Evolutionary conservation across 2,888 invertebrate genomes (phyloP).

Genomic region (Xanthorhoe designata): DNA sequence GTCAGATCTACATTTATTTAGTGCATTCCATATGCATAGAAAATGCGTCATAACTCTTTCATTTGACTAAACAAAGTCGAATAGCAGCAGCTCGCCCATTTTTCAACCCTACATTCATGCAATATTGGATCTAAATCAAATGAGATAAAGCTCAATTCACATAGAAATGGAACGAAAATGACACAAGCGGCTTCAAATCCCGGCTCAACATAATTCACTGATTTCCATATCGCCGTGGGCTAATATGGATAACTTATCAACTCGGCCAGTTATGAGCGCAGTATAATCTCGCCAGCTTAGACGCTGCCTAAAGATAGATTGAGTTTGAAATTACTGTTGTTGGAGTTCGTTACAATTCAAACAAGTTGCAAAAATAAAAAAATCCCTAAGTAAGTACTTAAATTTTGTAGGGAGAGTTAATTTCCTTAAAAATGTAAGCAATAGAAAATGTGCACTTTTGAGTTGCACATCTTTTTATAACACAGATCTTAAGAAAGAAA

Average conservation of each 20-base stretch:
- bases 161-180: conserved; percentile 8
- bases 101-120: background rate
- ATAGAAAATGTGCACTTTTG: too few relatives aligned
- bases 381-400: too few relatives aligned
- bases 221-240: conserved; percentile 52
- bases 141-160: conserved; percentile 12
- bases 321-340: conserved; percentile 32
- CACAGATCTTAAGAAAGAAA: too few relatives aligned
- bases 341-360: conserved; percentile 20
- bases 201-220: conserved; percentile 63
- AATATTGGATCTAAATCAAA: conserved; percentile 1
- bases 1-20: background rate
- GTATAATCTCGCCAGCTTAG: conserved; percentile 31
- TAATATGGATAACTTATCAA: conserved; percentile 54
- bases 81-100: background rate
- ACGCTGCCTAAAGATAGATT: conserved; percentile 27
- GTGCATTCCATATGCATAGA: background rate
- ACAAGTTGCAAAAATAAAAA: background rate
- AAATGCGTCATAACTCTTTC: background rate
- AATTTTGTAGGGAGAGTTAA: too few relatives aligned
- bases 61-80: background rate
- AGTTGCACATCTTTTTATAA: too few relatives aligned
- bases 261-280: conserved; percentile 41
- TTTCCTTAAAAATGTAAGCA: too few relatives aligned
- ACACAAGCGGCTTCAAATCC: conserved; percentile 48